Evolutionary conservation across 1,140 invertebrate species (phyloP).

Genomic region (Sminthurides bifidus): DNA sequence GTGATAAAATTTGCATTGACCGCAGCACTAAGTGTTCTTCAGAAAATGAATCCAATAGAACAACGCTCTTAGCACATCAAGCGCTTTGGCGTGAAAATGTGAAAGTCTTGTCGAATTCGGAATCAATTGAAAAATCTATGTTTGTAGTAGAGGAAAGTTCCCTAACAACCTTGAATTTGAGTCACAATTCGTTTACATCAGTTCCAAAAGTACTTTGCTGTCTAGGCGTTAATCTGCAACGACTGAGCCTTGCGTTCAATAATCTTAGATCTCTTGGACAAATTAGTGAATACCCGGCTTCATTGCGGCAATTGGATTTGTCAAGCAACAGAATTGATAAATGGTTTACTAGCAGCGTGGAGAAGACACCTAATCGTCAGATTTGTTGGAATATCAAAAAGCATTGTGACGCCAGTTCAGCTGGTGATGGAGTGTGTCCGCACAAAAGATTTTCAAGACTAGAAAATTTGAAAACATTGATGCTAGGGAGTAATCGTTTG

Average conservation of each 20-base stretch:
- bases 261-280: slow-evolving; percentile 56
- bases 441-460: slow-evolving; percentile 69
- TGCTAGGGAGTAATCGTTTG: slow-evolving; percentile 74
- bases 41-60: not conserved
- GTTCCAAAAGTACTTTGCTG: slow-evolving; percentile 82
- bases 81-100: slow-evolving; percentile 23
- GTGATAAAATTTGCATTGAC: slow-evolving; percentile 13
- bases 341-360: slow-evolving; percentile 40
- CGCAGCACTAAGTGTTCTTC: not conserved
- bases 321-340: slow-evolving; percentile 82
- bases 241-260: slow-evolving; percentile 86
- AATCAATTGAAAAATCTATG: slow-evolving; percentile 6
- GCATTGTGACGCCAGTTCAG: not conserved
- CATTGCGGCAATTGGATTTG: slow-evolving; percentile 79
- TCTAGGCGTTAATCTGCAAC: slow-evolving; percentile 66
- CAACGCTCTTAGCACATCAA: slow-evolving; percentile 14
- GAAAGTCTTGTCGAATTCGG: slow-evolving; percentile 20
- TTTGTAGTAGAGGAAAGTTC: slow-evolving; percentile 39
- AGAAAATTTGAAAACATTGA: slow-evolving; percentile 65
- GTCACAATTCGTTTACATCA: slow-evolving; percentile 77
- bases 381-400: slow-evolving; percentile 14
- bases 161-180: slow-evolving; percentile 65
- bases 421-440: slow-evolving; percentile 47
- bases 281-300: slow-evolving; percentile 76
- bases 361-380: slow-evolving; percentile 9